Conservation (phyloP, 2,888 invertebrate species). For the Dryadula phaetusa region DNA sequence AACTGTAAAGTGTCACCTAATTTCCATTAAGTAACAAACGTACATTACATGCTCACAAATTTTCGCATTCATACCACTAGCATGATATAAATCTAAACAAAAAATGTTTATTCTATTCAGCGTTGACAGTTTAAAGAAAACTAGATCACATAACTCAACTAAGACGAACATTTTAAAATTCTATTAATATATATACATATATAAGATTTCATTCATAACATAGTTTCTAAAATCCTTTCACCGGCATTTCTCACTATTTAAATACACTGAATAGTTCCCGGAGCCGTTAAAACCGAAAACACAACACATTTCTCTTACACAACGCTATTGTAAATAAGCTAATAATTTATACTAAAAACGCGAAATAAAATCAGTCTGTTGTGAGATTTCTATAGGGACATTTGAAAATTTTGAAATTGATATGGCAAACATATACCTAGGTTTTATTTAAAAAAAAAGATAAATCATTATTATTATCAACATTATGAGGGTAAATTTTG, state of each 20-base stretch:
- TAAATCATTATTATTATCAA: no score
- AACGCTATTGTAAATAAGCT: slow-evolving; percentile 10
- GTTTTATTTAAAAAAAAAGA: no score
- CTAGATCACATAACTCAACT: neutral
- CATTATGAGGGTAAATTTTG: no score
- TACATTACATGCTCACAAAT: no score
- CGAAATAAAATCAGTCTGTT: no score
- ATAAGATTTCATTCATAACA: neutral
- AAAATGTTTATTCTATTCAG: neutral
- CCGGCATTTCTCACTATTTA: slow-evolving; percentile 20
- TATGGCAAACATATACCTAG: no score
- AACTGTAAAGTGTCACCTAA: no score
- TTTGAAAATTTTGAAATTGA: no score
- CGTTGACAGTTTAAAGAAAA: neutral
- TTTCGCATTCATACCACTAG: no score
- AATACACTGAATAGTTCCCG: slow-evolving; percentile 12
- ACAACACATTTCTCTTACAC: slow-evolving; percentile 16
- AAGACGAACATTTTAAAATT: neutral
- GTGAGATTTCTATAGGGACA: no score
- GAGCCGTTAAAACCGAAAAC: slow-evolving; percentile 18
- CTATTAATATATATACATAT: slow-evolving; percentile 4
- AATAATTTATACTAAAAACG: neutral
- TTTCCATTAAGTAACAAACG: no score
- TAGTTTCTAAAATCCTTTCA: slow-evolving; percentile 26
- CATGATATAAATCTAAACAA: no score